phyloP scores from a whole-genome alignment of 2,797 vertebrate genomes.

The Lepidocolaptes lacrymiger region DNA sequence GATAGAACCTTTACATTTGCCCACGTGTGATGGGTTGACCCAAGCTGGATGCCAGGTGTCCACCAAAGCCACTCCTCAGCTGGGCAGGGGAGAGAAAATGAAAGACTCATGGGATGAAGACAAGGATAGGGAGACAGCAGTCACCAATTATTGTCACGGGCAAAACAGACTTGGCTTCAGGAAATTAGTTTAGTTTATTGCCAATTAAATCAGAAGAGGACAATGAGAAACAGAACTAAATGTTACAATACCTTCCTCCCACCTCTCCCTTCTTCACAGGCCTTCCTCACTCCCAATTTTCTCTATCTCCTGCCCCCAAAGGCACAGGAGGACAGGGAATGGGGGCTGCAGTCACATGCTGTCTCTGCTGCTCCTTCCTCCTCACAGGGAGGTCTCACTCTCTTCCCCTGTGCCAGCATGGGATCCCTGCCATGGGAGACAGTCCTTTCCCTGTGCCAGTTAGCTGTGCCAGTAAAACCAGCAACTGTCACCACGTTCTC shows the following conservation, averaged over 20 bases:
- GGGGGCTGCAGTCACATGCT: neutral
- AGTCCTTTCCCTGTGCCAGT: neutral
- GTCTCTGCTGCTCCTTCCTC: neutral
- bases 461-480: neutral
- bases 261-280: neutral
- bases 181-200: neutral
- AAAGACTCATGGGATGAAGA: neutral
- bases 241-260: neutral
- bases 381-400: neutral
- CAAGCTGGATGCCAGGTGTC: neutral
- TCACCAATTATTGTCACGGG: neutral
- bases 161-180: neutral
- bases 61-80: neutral
- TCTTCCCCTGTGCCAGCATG: too few relatives aligned
- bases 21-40: rapidly evolving
- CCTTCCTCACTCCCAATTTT: neutral
- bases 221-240: neutral
- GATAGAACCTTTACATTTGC: neutral
- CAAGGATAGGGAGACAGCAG: neutral
- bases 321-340: neutral
- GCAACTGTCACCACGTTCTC: neutral
- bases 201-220: neutral
- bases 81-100: neutral
- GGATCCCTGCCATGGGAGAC: rapidly evolving
- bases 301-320: neutral